phyloP scores from a whole-genome alignment of 1,140 invertebrate species.

The Sarcophaga bullata region DNA sequence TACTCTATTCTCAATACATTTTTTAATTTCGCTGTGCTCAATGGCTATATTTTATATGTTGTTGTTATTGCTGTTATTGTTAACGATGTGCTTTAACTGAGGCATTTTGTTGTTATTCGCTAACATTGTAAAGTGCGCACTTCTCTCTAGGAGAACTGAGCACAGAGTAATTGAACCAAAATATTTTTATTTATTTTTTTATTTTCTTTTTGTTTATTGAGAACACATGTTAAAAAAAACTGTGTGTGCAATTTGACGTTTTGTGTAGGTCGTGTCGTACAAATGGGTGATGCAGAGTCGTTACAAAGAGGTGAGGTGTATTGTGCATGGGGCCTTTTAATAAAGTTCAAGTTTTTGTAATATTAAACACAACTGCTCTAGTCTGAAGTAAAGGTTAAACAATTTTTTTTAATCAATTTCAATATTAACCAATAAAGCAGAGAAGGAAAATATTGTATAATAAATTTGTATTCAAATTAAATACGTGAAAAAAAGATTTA shows the following conservation, averaged over 20 bases:
- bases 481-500: no score
- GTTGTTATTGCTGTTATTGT: background rate
- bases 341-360: no score
- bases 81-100: background rate
- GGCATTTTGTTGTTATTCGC: background rate
- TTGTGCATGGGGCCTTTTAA: no score
- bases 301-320: background rate
- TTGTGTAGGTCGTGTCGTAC: conserved; percentile 37
- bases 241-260: background rate
- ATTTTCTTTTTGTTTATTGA: background rate
- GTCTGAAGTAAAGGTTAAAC: no score
- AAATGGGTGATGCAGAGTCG: background rate
- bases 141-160: conserved; percentile 1
- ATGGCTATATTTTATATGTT: background rate
- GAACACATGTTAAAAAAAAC: conserved; percentile 13
- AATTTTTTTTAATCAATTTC: no score
- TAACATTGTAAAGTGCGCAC: conserved; percentile 23
- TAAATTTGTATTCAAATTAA: no score
- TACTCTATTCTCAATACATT: background rate
- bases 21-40: background rate
- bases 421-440: no score
- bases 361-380: no score
- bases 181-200: background rate
- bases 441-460: no score
- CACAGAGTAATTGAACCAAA: conserved; percentile 8